Conservation (phyloP, 2,113 vertebrate species). For the Aptenodytes forsteri region DNA sequence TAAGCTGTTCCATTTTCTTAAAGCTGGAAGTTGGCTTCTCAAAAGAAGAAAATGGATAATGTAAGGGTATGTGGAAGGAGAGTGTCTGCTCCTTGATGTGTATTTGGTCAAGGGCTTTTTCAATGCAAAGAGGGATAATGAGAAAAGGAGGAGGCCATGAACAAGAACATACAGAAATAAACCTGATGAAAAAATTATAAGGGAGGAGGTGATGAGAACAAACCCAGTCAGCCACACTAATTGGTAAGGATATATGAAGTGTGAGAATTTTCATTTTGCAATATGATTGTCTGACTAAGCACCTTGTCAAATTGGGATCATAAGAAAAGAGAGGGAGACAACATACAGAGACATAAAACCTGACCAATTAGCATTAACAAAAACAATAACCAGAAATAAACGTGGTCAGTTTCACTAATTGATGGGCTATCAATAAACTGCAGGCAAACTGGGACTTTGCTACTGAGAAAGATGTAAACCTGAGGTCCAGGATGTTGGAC, state of each 20-base stretch:
- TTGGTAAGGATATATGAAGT: neutral
- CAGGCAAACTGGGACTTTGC: neutral
- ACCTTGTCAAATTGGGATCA: neutral
- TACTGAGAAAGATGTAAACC: neutral
- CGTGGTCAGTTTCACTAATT: neutral
- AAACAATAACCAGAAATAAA: neutral
- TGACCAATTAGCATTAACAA: neutral
- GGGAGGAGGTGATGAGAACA: neutral
- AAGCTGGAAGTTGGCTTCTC: neutral
- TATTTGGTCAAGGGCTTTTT: neutral
- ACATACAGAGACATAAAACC: neutral
- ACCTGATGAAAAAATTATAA: neutral
- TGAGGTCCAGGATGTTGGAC: neutral
- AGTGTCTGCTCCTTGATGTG: rapidly evolving
- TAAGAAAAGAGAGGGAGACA: neutral
- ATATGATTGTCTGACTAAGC: neutral
- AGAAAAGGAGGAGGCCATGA: neutral
- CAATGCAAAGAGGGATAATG: neutral
- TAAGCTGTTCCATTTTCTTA: neutral
- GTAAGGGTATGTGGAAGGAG: neutral
- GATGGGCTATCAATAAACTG: neutral
- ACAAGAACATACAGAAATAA: neutral
- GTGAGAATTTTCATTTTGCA: neutral
- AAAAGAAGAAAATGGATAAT: neutral
- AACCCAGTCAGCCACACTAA: neutral